Conservation (phyloP, 2,797 vertebrate species). For the Salmo trutta region DNA sequence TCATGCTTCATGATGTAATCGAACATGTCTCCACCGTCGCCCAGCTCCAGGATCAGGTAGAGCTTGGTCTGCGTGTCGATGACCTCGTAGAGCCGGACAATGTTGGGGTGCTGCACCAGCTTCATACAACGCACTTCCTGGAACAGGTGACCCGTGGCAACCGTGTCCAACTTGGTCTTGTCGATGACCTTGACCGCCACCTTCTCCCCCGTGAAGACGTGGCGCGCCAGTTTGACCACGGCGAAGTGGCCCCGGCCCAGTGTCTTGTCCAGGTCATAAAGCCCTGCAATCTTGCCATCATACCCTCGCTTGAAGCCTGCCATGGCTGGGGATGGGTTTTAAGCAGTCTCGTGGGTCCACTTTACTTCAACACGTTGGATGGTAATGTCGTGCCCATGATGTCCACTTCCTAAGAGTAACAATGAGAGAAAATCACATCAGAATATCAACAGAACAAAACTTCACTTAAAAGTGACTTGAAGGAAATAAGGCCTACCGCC, state of each 20-base stretch:
- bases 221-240: conserved; percentile 95
- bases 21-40: conserved; percentile 97
- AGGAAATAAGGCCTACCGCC: neutral
- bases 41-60: conserved; percentile 95
- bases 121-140: conserved; percentile 99
- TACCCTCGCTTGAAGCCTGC: conserved; percentile 97
- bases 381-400: conserved; percentile 80
- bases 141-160: conserved; percentile 95
- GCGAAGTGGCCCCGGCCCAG: conserved; percentile 96
- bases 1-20: conserved; percentile 99
- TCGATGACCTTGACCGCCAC: conserved; percentile 98
- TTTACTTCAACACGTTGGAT: conserved; percentile 79
- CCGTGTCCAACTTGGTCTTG: conserved; percentile 94
- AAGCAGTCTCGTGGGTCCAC: conserved; percentile 60
- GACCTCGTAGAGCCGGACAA: conserved; percentile 95
- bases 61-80: conserved; percentile 99
- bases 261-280: conserved; percentile 98
- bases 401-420: conserved; percentile 68
- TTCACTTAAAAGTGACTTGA: neutral
- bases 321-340: conserved; percentile 74
- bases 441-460: neutral
- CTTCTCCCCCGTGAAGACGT: conserved; percentile 97
- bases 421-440: conserved; percentile 23
- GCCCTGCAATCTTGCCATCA: conserved; percentile 95
- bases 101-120: conserved; percentile 96